phyloP scores from a whole-genome alignment of 2,113 vertebrate species.

The Scomber colias region DNA sequence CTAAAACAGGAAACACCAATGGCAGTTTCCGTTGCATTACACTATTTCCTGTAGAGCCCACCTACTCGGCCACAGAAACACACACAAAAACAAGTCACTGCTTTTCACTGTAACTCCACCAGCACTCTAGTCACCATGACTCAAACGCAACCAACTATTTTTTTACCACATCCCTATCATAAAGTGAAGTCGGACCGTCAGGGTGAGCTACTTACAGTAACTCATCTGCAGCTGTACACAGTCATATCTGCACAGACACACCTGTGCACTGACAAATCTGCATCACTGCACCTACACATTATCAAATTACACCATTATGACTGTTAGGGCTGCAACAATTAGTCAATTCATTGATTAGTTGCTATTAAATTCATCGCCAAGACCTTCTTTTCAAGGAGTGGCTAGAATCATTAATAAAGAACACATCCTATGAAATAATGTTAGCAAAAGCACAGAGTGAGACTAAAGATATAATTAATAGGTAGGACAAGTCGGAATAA shows the following conservation, averaged over 20 bases:
- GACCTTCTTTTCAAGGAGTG: no score
- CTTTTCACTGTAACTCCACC: constrained; percentile 2
- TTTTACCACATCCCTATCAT: neutral
- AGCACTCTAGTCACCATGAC: constrained; percentile 1
- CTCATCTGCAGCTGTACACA: no score
- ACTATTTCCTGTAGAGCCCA: constrained; percentile 63
- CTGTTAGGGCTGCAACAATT: no score
- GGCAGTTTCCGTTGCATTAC: constrained; percentile 43
- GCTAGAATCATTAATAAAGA: no score
- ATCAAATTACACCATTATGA: neutral
- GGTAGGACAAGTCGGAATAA: no score
- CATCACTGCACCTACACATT: neutral
- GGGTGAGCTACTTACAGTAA: neutral
- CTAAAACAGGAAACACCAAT: constrained; percentile 65
- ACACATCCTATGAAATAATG: no score
- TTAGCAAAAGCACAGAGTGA: no score
- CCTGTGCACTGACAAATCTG: no score
- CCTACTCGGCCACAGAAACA: constrained; percentile 11
- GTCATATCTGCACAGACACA: no score
- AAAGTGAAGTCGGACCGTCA: constrained; percentile 20
- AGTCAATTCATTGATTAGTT: no score
- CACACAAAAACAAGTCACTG: neutral
- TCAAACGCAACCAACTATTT: neutral
- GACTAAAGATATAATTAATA: no score
- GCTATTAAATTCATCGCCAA: no score